Evolutionary conservation across 2,113 vertebrate species (phyloP).

Genomic region (Plotosus lineatus): DNA sequence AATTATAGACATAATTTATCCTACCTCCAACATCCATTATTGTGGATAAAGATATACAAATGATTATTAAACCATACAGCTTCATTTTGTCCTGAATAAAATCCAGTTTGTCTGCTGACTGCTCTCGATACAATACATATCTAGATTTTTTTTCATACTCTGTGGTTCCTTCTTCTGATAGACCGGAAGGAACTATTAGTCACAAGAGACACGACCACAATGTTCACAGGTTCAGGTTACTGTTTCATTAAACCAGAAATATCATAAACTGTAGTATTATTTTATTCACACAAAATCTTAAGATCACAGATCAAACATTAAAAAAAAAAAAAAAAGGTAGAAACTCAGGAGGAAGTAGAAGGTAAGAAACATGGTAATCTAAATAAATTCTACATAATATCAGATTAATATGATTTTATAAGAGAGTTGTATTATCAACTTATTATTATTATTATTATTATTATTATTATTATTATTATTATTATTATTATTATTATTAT

Average conservation of each 20-base stretch:
- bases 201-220: background rate
- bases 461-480: background rate
- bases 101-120: background rate
- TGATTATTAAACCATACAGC: background rate
- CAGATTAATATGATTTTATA: background rate
- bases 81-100: background rate
- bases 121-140: background rate
- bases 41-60: background rate
- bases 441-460: background rate
- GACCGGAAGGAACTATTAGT: background rate
- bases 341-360: constrained; percentile 5
- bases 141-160: background rate
- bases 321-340: constrained; percentile 5
- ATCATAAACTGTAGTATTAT: background rate
- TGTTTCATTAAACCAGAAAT: background rate
- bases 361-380: background rate
- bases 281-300: background rate
- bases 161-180: constrained; percentile 10
- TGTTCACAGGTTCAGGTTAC: background rate
- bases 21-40: background rate
- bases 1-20: background rate
- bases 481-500: background rate
- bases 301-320: background rate
- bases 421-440: background rate
- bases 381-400: background rate